Percentiles rank a stretch among this genome's conserved stretches.
Conservation (phyloP, 2,797 vertebrate genomes). For the Myoxocephalus aenaeus region DNA sequence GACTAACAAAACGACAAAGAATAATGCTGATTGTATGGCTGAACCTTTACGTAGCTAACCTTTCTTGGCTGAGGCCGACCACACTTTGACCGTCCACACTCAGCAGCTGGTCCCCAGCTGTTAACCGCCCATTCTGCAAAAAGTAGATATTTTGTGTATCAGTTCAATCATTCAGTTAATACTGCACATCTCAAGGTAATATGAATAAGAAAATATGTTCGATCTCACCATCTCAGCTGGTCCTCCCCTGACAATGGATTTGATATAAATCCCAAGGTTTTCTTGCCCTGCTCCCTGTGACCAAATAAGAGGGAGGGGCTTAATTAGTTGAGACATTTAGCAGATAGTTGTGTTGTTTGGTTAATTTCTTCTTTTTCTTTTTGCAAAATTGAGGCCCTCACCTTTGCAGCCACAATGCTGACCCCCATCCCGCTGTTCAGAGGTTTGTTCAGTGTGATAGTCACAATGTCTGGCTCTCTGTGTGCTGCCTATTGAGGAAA, state of each 20-base stretch:
- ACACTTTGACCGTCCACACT: slow-evolving; percentile 93
- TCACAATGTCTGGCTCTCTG: slow-evolving; percentile 87
- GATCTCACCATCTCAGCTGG: slow-evolving; percentile 91
- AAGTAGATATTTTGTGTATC: neutral
- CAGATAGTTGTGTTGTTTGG: slow-evolving; percentile 13
- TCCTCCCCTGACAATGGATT: slow-evolving; percentile 93
- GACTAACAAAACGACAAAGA: neutral
- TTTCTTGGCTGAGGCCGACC: slow-evolving; percentile 93
- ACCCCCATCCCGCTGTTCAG: slow-evolving; percentile 92
- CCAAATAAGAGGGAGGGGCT: neutral
- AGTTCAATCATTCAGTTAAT: neutral
- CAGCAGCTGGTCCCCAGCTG: slow-evolving; percentile 93
- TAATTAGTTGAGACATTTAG: slow-evolving; percentile 10
- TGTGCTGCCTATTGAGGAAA: slow-evolving; percentile 33
- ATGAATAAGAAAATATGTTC: neutral
- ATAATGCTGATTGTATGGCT: neutral
- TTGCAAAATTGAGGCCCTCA: slow-evolving; percentile 61
- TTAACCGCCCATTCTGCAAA: slow-evolving; percentile 88
- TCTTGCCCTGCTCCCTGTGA: slow-evolving; percentile 90
- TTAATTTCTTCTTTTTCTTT: neutral
- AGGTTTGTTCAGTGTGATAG: slow-evolving; percentile 89
- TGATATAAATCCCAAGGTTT: slow-evolving; percentile 95
- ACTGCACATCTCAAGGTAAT: neutral
- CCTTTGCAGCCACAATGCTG: slow-evolving; percentile 97
- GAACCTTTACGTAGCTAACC: slow-evolving; percentile 77